Conservation (phyloP, 2,113 vertebrate genomes). For the Malurus cyaneus region DNA sequence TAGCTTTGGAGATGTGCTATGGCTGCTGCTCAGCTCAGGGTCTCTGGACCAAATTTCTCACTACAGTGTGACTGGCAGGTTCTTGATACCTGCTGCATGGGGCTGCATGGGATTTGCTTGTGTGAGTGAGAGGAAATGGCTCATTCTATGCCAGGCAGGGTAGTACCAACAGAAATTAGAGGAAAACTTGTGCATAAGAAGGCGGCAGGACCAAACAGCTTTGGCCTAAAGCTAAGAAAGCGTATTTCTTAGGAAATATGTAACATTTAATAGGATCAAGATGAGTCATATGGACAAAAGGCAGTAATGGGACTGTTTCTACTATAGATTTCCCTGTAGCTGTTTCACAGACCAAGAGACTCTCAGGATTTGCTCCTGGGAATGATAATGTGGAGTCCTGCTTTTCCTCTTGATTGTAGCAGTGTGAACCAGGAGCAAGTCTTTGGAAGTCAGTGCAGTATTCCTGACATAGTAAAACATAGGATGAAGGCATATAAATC, state of each 20-base stretch:
- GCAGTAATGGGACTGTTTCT: background rate
- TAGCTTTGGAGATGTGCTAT: background rate
- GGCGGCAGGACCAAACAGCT: background rate
- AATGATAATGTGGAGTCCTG: background rate
- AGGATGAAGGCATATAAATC: background rate
- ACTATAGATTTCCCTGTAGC: background rate
- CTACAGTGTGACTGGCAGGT: background rate
- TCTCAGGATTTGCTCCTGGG: background rate
- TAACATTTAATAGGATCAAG: background rate
- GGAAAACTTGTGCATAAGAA: background rate
- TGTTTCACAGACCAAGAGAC: background rate
- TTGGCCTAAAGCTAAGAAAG: background rate
- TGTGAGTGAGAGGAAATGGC: background rate
- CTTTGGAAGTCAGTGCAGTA: background rate
- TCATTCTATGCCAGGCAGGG: background rate
- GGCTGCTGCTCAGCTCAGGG: background rate
- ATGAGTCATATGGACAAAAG: background rate
- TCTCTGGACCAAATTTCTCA: background rate
- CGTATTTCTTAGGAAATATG: background rate
- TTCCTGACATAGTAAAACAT: background rate
- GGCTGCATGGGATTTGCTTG: background rate
- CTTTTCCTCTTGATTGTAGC: background rate
- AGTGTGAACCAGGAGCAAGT: background rate
- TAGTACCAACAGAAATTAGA: background rate
- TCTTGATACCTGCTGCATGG: background rate